These are phyloP conservation scores for Drosophila pachea DNA, from an alignment of 1,140 invertebrate genomes.

Conservation along the genomic window DNA sequence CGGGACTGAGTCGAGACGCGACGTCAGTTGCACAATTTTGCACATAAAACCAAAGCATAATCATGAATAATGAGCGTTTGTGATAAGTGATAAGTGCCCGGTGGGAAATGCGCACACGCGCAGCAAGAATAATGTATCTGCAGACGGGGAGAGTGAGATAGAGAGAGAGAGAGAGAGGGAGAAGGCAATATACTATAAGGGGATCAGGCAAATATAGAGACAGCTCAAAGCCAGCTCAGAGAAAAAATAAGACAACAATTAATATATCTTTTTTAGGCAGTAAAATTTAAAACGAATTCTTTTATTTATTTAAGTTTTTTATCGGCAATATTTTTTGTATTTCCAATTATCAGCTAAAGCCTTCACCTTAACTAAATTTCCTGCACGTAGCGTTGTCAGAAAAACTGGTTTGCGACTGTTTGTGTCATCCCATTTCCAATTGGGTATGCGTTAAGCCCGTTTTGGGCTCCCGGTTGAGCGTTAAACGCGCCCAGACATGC, in stretches of 20 bases:
- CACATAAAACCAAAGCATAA: slow-evolving; percentile 77
- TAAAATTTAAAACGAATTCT: too few species aligned
- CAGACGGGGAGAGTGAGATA: too few species aligned
- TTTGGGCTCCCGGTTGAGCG: slow-evolving; percentile 58
- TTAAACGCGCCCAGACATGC: slow-evolving; percentile 42
- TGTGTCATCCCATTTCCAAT: slow-evolving; percentile 50
- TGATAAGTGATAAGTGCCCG: slow-evolving; percentile 71
- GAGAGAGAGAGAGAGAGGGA: too few species aligned
- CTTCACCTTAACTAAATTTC: neutral
- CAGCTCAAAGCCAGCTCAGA: too few species aligned
- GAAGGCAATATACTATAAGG: too few species aligned
- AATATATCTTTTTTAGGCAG: neutral
- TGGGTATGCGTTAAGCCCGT: slow-evolving; percentile 51
- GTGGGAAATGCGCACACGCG: slow-evolving; percentile 53
- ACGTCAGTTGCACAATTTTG: slow-evolving; percentile 76
- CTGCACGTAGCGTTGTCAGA: slow-evolving; percentile 13
- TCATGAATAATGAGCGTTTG: slow-evolving; percentile 78
- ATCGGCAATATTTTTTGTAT: too few species aligned
- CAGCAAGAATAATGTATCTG: slow-evolving; percentile 11
- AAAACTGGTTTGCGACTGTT: slow-evolving; percentile 40
- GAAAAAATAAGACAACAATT: neutral
- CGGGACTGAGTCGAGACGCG: slow-evolving; percentile 42
- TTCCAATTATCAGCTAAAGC: too few species aligned
- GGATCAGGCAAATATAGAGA: too few species aligned
- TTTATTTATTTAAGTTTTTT: too few species aligned